Conservation (phyloP, 2,888 invertebrate species). For the Ramazzottius varieornatus region DNA sequence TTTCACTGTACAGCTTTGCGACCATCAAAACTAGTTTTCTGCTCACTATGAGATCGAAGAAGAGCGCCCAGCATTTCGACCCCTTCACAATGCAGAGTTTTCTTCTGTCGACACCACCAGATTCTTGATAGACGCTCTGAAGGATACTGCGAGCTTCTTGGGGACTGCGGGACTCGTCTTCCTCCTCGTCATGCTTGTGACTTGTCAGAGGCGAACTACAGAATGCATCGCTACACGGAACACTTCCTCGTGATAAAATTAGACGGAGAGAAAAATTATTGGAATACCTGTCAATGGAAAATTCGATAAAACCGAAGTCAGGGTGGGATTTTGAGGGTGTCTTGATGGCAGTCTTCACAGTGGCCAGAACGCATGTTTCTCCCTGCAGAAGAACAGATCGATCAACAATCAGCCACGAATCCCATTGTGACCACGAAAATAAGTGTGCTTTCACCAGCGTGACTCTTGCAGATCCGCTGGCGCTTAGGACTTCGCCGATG, state of each 20-base stretch:
- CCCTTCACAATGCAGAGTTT: neutral
- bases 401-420: too few relatives aligned
- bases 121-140: neutral
- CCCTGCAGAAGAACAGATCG: neutral
- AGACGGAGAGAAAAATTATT: too few relatives aligned
- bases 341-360: conserved; percentile 51
- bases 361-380: neutral
- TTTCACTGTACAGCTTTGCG: neutral
- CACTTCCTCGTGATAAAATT: too few relatives aligned
- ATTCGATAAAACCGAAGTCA: conserved; percentile 58
- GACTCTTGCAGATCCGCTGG: neutral
- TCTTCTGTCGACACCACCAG: neutral
- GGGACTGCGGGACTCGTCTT: neutral
- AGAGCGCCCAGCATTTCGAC: neutral
- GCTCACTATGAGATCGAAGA: neutral
- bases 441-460: neutral
- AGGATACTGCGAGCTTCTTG: neutral
- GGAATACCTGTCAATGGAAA: conserved; percentile 60
- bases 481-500: neutral
- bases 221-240: too few relatives aligned
- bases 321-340: conserved; percentile 44
- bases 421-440: neutral
- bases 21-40: neutral
- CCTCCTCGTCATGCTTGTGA: neutral
- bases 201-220: too few relatives aligned